Evolutionary conservation across 2,113 vertebrate species (phyloP).

Genomic region (Progne subis): DNA sequence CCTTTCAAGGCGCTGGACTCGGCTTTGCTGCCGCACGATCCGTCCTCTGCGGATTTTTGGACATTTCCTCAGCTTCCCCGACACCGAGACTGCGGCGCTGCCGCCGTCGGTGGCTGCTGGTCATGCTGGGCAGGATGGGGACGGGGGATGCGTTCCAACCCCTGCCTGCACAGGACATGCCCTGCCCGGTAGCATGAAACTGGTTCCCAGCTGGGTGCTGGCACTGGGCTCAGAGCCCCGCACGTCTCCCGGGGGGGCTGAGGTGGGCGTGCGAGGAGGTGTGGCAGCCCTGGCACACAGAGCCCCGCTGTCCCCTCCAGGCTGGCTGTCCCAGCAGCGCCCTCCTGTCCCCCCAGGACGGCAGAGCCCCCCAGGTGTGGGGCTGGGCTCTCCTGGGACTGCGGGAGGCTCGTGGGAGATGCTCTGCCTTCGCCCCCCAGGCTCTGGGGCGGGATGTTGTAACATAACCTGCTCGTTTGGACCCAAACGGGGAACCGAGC

Average conservation of each 20-base stretch:
- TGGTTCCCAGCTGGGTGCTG: neutral
- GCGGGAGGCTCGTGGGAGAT: neutral
- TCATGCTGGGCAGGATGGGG: neutral
- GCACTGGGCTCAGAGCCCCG: neutral
- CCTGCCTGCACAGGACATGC: neutral
- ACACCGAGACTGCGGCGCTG: neutral
- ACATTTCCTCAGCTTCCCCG: neutral
- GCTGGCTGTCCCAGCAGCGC: neutral
- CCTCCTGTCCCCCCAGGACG: neutral
- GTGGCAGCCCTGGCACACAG: neutral
- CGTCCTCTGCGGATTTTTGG: neutral
- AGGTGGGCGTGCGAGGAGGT: neutral
- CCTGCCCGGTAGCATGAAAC: neutral
- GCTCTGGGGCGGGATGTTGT: slow-evolving; percentile 51
- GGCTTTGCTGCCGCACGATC: neutral
- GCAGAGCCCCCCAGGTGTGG: neutral
- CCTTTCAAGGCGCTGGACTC: neutral
- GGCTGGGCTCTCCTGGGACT: neutral
- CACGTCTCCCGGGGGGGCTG: neutral
- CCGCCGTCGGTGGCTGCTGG: rapidly evolving
- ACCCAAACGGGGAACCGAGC: slow-evolving; percentile 52
- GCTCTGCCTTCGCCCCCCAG: slow-evolving; percentile 17
- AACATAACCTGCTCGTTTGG: slow-evolving; percentile 66
- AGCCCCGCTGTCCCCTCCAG: neutral
- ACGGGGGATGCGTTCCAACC: neutral